phyloP scores from a whole-genome alignment of 1,140 invertebrate genomes.

The Planococcus citri region DNA sequence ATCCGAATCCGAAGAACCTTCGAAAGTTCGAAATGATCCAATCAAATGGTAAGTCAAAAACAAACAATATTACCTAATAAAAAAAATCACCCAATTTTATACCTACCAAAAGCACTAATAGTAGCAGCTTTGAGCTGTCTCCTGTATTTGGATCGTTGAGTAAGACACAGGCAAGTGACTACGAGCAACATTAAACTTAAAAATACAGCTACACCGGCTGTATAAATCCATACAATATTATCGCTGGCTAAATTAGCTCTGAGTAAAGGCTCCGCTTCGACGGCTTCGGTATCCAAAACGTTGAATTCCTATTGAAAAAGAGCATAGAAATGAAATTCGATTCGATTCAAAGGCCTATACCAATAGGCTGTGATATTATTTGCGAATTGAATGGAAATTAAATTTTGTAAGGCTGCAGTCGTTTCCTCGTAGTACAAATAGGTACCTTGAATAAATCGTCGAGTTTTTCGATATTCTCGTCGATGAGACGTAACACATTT shows the following conservation, averaged over 20 bases:
- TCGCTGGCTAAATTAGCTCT: conserved; percentile 42
- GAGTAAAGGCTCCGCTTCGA: conserved; percentile 43
- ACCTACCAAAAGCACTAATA: conserved; percentile 76
- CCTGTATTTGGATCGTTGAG: conserved; percentile 68
- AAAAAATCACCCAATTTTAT: too few relatives aligned
- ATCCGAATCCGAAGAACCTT: conserved; percentile 53
- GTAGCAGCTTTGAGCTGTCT: conserved; percentile 86
- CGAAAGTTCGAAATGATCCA: background rate
- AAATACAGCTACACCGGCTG: conserved; percentile 65
- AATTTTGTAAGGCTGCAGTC: too few relatives aligned
- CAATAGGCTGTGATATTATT: too few relatives aligned
- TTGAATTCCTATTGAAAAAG: conserved; percentile 56
- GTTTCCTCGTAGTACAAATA: too few relatives aligned
- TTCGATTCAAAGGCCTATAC: conserved; percentile 20
- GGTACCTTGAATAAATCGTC: conserved; percentile 78
- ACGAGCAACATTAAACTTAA: conserved; percentile 61
- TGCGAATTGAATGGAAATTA: too few relatives aligned
- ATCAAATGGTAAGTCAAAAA: too few relatives aligned
- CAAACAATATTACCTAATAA: too few relatives aligned
- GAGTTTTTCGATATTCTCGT: conserved; percentile 79
- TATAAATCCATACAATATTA: conserved; percentile 48
- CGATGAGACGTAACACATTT: conserved; percentile 69
- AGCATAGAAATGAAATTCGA: conserved; percentile 25
- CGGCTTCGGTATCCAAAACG: conserved; percentile 74
- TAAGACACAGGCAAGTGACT: conserved; percentile 62